Evolutionary conservation across 2,113 vertebrate species (phyloP).

Genomic region (Chaenocephalus aceratus): DNA sequence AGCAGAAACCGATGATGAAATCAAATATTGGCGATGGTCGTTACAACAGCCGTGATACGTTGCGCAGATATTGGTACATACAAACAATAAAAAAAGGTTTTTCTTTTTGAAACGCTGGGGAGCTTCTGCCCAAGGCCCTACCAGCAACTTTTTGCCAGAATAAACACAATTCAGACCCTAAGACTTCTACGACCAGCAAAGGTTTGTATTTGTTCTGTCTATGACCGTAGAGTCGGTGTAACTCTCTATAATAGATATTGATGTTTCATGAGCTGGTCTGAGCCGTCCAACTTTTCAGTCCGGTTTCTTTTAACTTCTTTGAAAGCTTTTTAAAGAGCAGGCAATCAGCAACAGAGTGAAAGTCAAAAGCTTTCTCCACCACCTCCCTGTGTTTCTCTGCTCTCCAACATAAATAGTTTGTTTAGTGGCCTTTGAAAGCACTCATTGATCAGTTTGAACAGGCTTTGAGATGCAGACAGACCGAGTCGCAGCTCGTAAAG

Average conservation of each 20-base stretch:
- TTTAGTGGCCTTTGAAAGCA: slow-evolving; percentile 30
- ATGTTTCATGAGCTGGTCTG: not conserved
- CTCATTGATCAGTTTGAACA: slow-evolving; percentile 49
- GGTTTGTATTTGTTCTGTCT: not conserved
- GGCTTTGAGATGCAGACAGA: slow-evolving; percentile 46
- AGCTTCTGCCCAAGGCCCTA: too few relatives aligned
- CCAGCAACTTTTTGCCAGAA: too few relatives aligned
- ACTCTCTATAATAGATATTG: not conserved
- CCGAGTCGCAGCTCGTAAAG: slow-evolving; percentile 72
- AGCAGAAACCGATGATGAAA: too few relatives aligned
- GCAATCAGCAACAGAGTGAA: not conserved
- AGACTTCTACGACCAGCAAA: not conserved
- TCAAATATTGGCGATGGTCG: too few relatives aligned
- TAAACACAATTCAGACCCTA: too few relatives aligned
- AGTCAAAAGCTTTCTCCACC: not conserved
- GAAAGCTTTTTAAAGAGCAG: slow-evolving; percentile 31
- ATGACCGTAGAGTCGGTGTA: not conserved
- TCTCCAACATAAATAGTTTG: slow-evolving; percentile 50
- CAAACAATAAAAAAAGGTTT: too few relatives aligned
- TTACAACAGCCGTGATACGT: too few relatives aligned
- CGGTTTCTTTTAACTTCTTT: not conserved
- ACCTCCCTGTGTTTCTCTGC: slow-evolving; percentile 15
- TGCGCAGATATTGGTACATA: too few relatives aligned
- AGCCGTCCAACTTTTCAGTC: slow-evolving; percentile 7
- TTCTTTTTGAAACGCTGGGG: too few relatives aligned